These are phyloP conservation scores for Pherbina coryleti DNA, from an alignment of 2,888 invertebrate genomes.

Conservation along the genomic window DNA sequence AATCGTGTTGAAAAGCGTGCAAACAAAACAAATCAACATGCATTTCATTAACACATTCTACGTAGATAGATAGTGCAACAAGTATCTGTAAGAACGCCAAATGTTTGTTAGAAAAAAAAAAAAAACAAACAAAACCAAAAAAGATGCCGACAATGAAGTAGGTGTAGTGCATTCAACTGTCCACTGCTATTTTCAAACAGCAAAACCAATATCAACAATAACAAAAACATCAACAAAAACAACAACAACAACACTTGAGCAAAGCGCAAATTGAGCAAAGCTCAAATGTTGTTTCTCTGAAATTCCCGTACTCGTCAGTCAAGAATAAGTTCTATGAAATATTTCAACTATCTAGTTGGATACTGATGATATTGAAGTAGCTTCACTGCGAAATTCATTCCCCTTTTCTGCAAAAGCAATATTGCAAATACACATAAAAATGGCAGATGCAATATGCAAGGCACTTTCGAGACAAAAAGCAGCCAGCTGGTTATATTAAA, in stretches of 20 bases:
- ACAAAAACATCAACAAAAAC: neutral
- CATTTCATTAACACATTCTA: neutral
- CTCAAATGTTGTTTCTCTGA: neutral
- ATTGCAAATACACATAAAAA: too few relatives aligned
- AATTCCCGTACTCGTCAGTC: neutral
- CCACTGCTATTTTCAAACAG: constrained; percentile 1
- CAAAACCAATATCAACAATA: neutral
- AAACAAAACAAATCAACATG: neutral
- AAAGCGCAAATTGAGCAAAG: neutral
- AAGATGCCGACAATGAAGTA: constrained; percentile 2
- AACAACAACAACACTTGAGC: neutral
- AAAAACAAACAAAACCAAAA: constrained; percentile 1
- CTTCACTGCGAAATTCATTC: neutral
- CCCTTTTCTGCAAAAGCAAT: neutral
- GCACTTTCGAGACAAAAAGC: neutral
- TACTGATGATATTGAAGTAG: neutral
- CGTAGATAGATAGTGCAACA: too few relatives aligned
- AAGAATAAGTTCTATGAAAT: neutral
- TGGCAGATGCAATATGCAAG: too few relatives aligned
- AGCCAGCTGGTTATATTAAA: neutral
- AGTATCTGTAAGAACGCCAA: neutral
- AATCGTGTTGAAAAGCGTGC: neutral
- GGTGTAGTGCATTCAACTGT: constrained; percentile 20
- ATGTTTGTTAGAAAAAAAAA: neutral
- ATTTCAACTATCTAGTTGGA: neutral